phyloP scores from a whole-genome alignment of 2,888 invertebrate genomes.

The Tryphoninae sp. region DNA sequence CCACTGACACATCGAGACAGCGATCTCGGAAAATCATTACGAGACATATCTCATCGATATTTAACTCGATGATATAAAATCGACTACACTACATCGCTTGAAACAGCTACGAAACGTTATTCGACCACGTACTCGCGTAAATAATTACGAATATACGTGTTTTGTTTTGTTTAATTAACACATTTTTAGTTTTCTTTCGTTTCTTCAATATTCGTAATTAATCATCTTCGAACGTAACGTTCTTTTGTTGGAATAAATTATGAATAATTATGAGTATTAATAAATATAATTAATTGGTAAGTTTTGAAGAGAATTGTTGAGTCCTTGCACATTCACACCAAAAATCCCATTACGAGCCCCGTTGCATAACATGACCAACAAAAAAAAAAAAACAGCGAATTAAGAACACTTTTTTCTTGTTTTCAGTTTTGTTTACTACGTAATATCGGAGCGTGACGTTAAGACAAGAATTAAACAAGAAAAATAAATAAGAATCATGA shows the following conservation, averaged over 20 bases:
- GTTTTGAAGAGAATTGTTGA: slow-evolving; percentile 68
- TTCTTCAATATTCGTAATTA: background rate
- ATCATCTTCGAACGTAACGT: background rate
- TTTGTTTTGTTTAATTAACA: background rate
- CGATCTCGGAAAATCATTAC: slow-evolving; percentile 12
- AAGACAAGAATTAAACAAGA: slow-evolving; percentile 5
- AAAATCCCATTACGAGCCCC: slow-evolving; percentile 74
- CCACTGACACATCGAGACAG: background rate
- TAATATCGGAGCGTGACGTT: slow-evolving; percentile 20
- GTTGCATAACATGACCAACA: slow-evolving; percentile 64
- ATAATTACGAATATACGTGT: too few species aligned
- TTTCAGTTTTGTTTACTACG: background rate
- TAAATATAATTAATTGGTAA: slow-evolving; percentile 68
- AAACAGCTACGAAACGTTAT: too few species aligned
- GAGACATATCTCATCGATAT: slow-evolving; percentile 43
- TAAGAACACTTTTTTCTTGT: background rate
- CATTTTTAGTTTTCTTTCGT: background rate
- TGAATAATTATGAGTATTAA: slow-evolving; percentile 42
- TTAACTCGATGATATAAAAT: slow-evolving; percentile 10
- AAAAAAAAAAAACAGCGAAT: slow-evolving; percentile 39
- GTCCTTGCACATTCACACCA: slow-evolving; percentile 74
- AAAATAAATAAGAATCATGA: slow-evolving; percentile 14
- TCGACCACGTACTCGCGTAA: too few species aligned
- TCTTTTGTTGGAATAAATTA: background rate
- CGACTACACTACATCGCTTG: too few species aligned